Evolutionary conservation across 2,797 vertebrate species (phyloP).

Genomic region (Acanthopagrus latus): DNA sequence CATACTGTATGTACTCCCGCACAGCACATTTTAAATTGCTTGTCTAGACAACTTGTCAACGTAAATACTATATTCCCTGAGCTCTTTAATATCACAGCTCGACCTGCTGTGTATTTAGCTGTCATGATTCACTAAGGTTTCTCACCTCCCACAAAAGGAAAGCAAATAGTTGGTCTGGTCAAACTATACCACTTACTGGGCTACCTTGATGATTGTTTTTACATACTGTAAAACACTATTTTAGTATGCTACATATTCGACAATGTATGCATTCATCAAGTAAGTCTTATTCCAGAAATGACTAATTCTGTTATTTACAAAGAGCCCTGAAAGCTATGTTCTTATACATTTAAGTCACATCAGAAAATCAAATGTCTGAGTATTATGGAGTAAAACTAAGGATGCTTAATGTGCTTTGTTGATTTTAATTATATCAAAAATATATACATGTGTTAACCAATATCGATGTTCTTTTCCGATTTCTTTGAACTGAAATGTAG

Average conservation of each 20-base stretch:
- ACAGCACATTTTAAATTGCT: conserved; percentile 33
- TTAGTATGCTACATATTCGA: neutral
- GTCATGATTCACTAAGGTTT: conserved; percentile 26
- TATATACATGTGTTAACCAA: conserved; percentile 8
- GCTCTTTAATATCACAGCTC: conserved; percentile 48
- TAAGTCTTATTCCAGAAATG: conserved; percentile 17
- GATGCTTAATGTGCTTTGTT: conserved; percentile 19
- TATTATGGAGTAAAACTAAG: conserved; percentile 16
- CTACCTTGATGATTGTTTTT: neutral
- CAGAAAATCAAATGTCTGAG: conserved; percentile 14
- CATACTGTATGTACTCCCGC: conserved; percentile 4
- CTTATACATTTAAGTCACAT: conserved; percentile 8
- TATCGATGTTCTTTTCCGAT: conserved; percentile 17
- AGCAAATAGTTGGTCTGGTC: conserved; percentile 13
- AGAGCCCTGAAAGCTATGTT: conserved; percentile 2
- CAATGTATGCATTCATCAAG: conserved; percentile 6
- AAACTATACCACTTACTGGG: conserved; percentile 11
- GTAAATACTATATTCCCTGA: conserved; percentile 40
- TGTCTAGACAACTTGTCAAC: conserved; percentile 32
- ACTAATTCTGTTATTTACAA: conserved; percentile 1
- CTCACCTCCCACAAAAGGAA: conserved; percentile 17
- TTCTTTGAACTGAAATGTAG: conserved; percentile 60
- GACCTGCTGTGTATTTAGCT: conserved; percentile 40
- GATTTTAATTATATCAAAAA: conserved; percentile 20
- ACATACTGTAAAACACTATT: neutral